Evolutionary conservation across 1,140 invertebrate species (phyloP).

Genomic region (Leptinotarsa lineolata): DNA sequence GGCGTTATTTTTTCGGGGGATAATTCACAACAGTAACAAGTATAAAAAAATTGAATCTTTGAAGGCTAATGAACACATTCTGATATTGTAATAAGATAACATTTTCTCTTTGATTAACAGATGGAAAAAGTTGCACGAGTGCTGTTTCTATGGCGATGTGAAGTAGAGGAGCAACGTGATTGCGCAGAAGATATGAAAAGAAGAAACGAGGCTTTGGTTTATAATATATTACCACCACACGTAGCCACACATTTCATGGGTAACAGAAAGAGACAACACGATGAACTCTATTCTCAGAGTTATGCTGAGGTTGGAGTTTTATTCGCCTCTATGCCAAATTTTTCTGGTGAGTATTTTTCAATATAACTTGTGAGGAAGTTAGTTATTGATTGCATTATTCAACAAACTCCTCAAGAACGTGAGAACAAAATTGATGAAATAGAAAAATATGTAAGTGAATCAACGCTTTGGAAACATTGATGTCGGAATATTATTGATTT

Average conservation of each 20-base stretch:
- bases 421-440: too few relatives aligned
- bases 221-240: slow-evolving; percentile 85
- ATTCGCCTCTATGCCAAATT: slow-evolving; percentile 95
- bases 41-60: too few relatives aligned
- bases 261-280: slow-evolving; percentile 74
- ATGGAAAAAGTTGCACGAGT: slow-evolving; percentile 78
- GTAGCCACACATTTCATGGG: slow-evolving; percentile 91
- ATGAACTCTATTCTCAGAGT: slow-evolving; percentile 91
- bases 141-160: slow-evolving; percentile 71
- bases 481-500: too few relatives aligned
- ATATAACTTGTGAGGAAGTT: too few relatives aligned
- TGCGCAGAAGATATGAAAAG: slow-evolving; percentile 82
- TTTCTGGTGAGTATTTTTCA: slow-evolving; percentile 65
- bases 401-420: too few relatives aligned
- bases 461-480: too few relatives aligned
- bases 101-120: slow-evolving; percentile 59
- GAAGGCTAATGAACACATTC: too few relatives aligned
- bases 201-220: slow-evolving; percentile 87
- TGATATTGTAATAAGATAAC: neutral
- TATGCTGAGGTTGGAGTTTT: slow-evolving; percentile 90
- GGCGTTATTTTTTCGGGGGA: too few relatives aligned
- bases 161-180: slow-evolving; percentile 75
- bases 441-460: too few relatives aligned
- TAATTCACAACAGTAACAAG: too few relatives aligned
- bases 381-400: too few relatives aligned